Percentiles rank a stretch among this genome's conserved stretches.
These are phyloP conservation scores for Ophion costatus DNA, from an alignment of 2,888 invertebrate genomes.

Conservation along the genomic window DNA sequence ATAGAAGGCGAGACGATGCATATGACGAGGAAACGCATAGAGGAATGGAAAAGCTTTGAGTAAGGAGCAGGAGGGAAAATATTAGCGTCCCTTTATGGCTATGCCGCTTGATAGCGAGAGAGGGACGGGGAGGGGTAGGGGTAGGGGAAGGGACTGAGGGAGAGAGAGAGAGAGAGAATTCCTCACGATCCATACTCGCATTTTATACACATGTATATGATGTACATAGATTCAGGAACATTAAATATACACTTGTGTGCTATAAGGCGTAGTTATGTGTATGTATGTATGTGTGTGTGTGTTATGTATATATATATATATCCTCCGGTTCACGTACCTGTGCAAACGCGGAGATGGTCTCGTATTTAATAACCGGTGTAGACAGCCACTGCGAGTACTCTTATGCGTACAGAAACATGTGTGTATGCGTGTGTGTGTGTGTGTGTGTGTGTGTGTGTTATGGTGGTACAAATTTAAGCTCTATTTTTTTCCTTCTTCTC, in stretches of 20 bases:
- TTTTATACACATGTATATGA: neutral
- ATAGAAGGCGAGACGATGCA: conserved; percentile 52
- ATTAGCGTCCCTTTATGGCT: conserved; percentile 59
- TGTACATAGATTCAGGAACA: conserved; percentile 12
- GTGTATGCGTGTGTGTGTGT: neutral
- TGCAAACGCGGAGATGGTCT: conserved; percentile 64
- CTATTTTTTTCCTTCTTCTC: too few species aligned
- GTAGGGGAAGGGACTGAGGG: too few species aligned
- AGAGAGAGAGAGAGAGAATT: conserved; percentile 62
- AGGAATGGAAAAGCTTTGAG: conserved; percentile 20
- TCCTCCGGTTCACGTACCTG: conserved; percentile 50
- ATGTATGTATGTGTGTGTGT: too few species aligned
- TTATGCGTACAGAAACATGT: conserved; percentile 39
- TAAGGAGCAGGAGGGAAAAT: conserved; percentile 58
- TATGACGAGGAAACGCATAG: conserved; percentile 34
- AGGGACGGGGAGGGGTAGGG: too few species aligned
- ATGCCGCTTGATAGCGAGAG: conserved; percentile 12
- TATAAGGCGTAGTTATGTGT: neutral
- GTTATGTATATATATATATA: too few species aligned
- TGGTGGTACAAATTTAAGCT: too few species aligned
- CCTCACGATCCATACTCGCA: conserved; percentile 9
- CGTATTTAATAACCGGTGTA: conserved; percentile 77
- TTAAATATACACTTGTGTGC: conserved; percentile 13
- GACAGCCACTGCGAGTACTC: conserved; percentile 73
- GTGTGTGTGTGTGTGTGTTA: neutral